Evolutionary conservation across 53 echinoderm and acorn worm species (phyloP).

Genomic region (Holothuria leucospilota): DNA sequence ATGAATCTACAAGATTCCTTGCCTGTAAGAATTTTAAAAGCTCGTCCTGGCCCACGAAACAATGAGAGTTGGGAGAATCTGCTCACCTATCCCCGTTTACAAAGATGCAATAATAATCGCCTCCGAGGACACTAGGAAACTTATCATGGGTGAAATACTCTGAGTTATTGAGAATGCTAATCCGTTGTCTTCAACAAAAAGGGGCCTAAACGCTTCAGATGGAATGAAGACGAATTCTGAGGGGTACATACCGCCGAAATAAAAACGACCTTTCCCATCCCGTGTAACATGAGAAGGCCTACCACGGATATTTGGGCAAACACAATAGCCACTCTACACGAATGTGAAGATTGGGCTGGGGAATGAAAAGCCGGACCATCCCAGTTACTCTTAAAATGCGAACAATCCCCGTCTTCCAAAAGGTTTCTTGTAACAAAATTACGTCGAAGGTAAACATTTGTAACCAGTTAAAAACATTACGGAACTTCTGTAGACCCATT

Average conservation of each 20-base stretch:
- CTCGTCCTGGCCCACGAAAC: background rate
- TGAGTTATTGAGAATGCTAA: background rate
- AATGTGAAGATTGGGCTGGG: background rate
- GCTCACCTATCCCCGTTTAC: background rate
- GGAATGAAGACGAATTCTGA: background rate
- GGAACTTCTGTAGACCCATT: no score
- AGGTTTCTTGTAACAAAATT: conserved; percentile 4
- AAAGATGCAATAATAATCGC: background rate
- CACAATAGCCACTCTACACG: background rate
- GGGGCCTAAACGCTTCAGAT: background rate
- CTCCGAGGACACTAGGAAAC: background rate
- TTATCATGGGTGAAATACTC: background rate
- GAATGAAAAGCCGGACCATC: background rate
- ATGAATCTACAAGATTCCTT: background rate
- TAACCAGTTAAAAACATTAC: no score
- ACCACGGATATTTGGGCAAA: background rate
- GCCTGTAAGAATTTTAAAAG: background rate
- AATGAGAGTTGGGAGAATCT: background rate
- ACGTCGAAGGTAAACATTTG: background rate
- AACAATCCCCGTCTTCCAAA: background rate
- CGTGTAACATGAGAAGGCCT: background rate
- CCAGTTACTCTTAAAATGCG: conserved; percentile 2
- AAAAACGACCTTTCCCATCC: background rate
- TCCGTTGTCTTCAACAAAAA: background rate
- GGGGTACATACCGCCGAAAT: background rate